A percentile compares a stretch with the other conserved stretches of the same genome.
phyloP scores from a whole-genome alignment of 2,113 vertebrate genomes.

The Neoarius graeffei region DNA sequence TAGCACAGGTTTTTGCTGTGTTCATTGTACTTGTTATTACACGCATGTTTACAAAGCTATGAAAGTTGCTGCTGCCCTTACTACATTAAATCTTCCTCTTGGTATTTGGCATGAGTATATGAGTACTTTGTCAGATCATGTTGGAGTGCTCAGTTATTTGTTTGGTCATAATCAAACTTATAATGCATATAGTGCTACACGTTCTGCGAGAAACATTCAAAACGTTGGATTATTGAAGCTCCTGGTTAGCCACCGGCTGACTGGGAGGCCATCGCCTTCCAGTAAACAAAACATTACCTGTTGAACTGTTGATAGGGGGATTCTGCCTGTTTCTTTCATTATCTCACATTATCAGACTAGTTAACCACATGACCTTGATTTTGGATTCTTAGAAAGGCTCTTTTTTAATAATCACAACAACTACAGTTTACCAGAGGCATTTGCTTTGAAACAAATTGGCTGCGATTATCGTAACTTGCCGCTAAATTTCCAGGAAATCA shows the following conservation, averaged over 20 bases:
- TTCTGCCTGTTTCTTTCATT: not conserved
- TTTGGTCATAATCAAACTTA: not conserved
- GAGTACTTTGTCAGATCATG: not conserved
- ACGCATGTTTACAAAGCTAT: not conserved
- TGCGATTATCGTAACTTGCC: slow-evolving; percentile 41
- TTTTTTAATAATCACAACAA: slow-evolving; percentile 35
- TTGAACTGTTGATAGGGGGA: slow-evolving; percentile 20
- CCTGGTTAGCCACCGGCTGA: slow-evolving; percentile 10
- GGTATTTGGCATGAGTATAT: not conserved
- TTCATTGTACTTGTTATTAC: not conserved
- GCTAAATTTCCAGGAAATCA: slow-evolving; percentile 47
- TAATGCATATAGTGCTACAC: not conserved
- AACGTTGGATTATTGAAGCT: not conserved
- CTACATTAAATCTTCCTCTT: not conserved
- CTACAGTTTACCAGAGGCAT: slow-evolving; percentile 42
- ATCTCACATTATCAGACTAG: not conserved
- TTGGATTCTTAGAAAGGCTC: slow-evolving; percentile 15
- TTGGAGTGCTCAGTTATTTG: not conserved
- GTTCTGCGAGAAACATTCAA: not conserved
- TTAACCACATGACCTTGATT: slow-evolving; percentile 31
- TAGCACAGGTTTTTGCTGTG: not conserved
- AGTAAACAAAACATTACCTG: slow-evolving; percentile 35
- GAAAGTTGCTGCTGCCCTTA: not conserved
- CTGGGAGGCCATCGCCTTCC: slow-evolving; percentile 12
- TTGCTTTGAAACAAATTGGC: slow-evolving; percentile 52